Conservation (phyloP, 2,888 invertebrate species). For the Boloria selene region DNA sequence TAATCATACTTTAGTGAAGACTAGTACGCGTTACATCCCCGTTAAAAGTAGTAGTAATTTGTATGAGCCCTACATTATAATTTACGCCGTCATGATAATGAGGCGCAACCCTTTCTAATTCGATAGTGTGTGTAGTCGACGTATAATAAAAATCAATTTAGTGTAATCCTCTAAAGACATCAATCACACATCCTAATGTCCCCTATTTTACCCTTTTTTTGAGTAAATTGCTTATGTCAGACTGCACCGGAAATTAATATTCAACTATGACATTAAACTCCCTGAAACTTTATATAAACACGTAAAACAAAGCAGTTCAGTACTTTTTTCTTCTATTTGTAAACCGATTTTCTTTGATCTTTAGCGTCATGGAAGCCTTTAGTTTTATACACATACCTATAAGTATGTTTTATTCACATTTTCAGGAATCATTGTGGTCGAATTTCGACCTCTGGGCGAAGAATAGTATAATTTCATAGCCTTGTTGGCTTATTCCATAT, state of each 20-base stretch:
- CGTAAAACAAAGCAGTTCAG: no score
- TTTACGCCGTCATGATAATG: slow-evolving; percentile 38
- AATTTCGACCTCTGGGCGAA: no score
- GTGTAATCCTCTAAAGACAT: slow-evolving; percentile 61
- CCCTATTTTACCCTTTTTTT: slow-evolving; percentile 51
- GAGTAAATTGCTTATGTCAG: slow-evolving; percentile 22
- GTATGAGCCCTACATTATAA: slow-evolving; percentile 25
- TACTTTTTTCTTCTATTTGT: no score
- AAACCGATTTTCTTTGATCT: no score
- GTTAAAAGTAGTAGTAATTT: slow-evolving; percentile 14
- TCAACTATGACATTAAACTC: slow-evolving; percentile 12
- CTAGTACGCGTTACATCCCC: background rate
- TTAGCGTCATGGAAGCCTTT: no score
- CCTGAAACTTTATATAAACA: background rate
- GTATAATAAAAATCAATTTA: slow-evolving; percentile 77
- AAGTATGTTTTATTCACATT: no score
- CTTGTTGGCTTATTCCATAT: no score
- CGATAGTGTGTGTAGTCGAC: slow-evolving; percentile 43
- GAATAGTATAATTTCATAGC: no score
- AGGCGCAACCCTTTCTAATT: slow-evolving; percentile 46
- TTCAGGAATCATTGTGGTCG: no score
- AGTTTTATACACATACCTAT: no score
- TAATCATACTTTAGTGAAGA: no score
- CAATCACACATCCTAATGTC: slow-evolving; percentile 57
- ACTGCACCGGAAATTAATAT: slow-evolving; percentile 20